A percentile compares a stretch with the other conserved stretches of the same genome.
phyloP scores from a whole-genome alignment of 2,797 vertebrate genomes.

The Semotilus atromaculatus region DNA sequence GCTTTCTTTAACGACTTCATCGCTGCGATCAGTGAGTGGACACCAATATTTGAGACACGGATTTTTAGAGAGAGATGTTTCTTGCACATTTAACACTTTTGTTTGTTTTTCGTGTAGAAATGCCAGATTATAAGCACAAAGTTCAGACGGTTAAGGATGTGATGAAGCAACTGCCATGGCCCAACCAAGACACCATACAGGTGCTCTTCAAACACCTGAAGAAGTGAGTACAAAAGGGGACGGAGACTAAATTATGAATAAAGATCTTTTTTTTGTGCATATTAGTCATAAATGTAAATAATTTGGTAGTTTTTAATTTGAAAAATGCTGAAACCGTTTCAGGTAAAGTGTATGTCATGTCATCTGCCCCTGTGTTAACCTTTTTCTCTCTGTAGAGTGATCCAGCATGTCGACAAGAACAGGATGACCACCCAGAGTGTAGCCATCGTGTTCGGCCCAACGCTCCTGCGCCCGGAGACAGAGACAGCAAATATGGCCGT shows the following conservation, averaged over 20 bases:
- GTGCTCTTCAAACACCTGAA: slow-evolving; percentile 85
- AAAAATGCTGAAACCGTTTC: background rate
- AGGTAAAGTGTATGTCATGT: background rate
- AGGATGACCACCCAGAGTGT: slow-evolving; percentile 87
- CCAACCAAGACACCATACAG: slow-evolving; percentile 89
- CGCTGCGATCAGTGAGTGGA: slow-evolving; percentile 85
- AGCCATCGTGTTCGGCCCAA: slow-evolving; percentile 89
- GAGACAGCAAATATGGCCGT: slow-evolving; percentile 87
- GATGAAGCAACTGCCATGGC: slow-evolving; percentile 85
- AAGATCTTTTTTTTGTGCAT: too few species aligned
- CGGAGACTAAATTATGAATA: background rate
- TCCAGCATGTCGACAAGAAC: slow-evolving; percentile 85
- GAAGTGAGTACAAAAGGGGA: slow-evolving; percentile 70
- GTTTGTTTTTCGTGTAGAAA: slow-evolving; percentile 71
- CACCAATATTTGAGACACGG: background rate
- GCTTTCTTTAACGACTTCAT: slow-evolving; percentile 86
- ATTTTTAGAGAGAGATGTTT: background rate
- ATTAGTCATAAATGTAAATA: background rate
- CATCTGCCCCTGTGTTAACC: background rate
- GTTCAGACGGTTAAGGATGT: slow-evolving; percentile 81
- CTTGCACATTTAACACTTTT: background rate
- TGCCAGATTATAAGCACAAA: slow-evolving; percentile 81
- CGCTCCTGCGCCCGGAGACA: slow-evolving; percentile 84
- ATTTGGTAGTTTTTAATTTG: background rate
- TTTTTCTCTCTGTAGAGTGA: slow-evolving; percentile 73